Evolutionary conservation across 2,113 vertebrate species (phyloP).

Genomic region (Genyomyrus donnyi): DNA sequence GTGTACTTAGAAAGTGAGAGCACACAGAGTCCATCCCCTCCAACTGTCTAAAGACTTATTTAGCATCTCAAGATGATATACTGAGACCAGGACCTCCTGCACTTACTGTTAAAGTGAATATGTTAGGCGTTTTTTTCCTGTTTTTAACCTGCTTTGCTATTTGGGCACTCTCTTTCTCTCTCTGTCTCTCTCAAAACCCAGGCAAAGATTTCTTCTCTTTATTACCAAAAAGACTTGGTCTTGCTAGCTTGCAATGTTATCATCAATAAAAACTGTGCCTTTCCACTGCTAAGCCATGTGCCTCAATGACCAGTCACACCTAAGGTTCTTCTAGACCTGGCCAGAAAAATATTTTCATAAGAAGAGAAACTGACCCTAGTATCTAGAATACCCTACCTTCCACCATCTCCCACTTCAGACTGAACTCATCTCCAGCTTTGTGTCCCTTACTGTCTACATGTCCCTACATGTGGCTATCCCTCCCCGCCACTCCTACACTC

Average conservation of each 20-base stretch:
- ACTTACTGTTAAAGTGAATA: background rate
- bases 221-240: background rate
- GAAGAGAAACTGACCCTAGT: conserved; percentile 36
- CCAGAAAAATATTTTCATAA: conserved; percentile 46
- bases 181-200: conserved; percentile 39
- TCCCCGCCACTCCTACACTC: conserved; percentile 40
- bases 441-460: conserved; percentile 37
- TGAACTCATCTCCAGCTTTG: conserved; percentile 24
- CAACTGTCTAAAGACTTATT: background rate
- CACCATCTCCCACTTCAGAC: conserved; percentile 19
- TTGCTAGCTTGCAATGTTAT: background rate
- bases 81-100: conserved; percentile 1
- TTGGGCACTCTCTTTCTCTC: conserved; percentile 26
- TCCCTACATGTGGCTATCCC: conserved; percentile 14
- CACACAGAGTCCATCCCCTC: background rate
- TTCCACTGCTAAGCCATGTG: conserved; percentile 24
- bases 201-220: background rate
- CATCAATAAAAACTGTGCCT: background rate
- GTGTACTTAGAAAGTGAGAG: conserved; percentile 26
- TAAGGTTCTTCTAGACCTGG: conserved; percentile 46
- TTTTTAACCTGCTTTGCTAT: conserved; percentile 20
- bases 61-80: background rate
- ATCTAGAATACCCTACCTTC: conserved; percentile 6
- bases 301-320: conserved; percentile 37
- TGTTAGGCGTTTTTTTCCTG: conserved; percentile 1